Evolutionary conservation across 2,888 invertebrate species (phyloP).

Genomic region (Chydorus sphaericus): DNA sequence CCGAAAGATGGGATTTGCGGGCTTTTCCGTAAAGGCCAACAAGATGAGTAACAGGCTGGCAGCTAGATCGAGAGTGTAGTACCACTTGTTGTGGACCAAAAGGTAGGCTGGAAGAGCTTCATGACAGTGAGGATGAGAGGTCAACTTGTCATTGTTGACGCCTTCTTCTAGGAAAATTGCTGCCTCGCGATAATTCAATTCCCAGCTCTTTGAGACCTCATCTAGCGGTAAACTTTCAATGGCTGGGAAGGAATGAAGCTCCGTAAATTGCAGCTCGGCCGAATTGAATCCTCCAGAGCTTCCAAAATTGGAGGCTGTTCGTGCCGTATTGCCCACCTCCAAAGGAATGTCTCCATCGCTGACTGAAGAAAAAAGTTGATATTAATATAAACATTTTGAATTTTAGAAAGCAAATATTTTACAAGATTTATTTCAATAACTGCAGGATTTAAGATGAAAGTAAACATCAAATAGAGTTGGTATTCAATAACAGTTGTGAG

Average conservation of each 20-base stretch:
- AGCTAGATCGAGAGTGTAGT: constrained; percentile 62
- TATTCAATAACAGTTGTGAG: too few relatives aligned
- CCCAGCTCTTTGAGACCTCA: constrained; percentile 38
- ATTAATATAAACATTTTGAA: too few relatives aligned
- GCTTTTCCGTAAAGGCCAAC: constrained; percentile 65
- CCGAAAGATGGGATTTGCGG: constrained; percentile 56
- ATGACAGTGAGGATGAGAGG: constrained; percentile 68
- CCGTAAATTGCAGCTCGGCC: constrained; percentile 1
- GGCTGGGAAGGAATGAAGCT: constrained; percentile 8
- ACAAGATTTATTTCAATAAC: too few relatives aligned
- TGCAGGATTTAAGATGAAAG: too few relatives aligned
- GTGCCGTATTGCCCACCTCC: constrained; percentile 12
- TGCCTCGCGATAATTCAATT: constrained; percentile 80
- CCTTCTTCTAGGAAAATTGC: constrained; percentile 84
- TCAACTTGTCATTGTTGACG: constrained; percentile 78
- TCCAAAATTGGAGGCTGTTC: too few relatives aligned
- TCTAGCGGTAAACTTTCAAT: constrained; percentile 4
- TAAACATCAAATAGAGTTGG: too few relatives aligned
- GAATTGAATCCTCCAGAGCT: neutral
- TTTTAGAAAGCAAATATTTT: neutral
- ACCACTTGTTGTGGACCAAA: constrained; percentile 73
- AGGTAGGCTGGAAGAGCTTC: constrained; percentile 73
- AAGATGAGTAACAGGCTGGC: constrained; percentile 57
- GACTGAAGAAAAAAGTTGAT: neutral
- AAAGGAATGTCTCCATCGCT: neutral